phyloP scores from a whole-genome alignment of 2,113 vertebrate genomes.

The Fregata magnificens region DNA sequence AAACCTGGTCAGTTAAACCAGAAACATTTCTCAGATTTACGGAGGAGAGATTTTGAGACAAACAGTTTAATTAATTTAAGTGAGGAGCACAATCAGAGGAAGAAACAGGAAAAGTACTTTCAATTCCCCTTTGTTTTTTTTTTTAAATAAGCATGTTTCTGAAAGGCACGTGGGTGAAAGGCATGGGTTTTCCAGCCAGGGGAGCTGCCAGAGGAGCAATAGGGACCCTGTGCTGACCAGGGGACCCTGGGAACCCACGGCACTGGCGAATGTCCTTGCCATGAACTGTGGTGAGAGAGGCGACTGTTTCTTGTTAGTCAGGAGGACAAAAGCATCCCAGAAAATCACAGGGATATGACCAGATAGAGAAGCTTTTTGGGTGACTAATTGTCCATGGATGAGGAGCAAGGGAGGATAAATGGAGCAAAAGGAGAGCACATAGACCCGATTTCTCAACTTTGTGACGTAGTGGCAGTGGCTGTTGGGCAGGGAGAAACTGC shows the following conservation, averaged over 20 bases:
- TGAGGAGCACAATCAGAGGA: neutral
- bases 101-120: neutral
- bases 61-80: neutral
- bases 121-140: neutral
- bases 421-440: neutral
- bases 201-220: neutral
- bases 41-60: conserved; percentile 1
- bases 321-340: neutral
- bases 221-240: neutral
- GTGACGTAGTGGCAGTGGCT: fast-evolving
- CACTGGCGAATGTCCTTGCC: neutral
- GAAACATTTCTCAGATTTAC: neutral
- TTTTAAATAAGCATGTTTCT: neutral
- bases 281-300: neutral
- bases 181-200: neutral
- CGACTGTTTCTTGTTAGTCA: neutral
- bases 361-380: neutral
- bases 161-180: neutral
- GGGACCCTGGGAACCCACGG: neutral
- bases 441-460: neutral
- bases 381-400: neutral
- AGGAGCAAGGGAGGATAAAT: neutral
- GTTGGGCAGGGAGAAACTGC: neutral
- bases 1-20: neutral
- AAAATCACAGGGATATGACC: neutral